A percentile compares a stretch with the other conserved stretches of the same genome.
Evolutionary conservation across 53 echinoderm and acorn worm genomes (phyloP).

Genomic region (Holothuria scabra): DNA sequence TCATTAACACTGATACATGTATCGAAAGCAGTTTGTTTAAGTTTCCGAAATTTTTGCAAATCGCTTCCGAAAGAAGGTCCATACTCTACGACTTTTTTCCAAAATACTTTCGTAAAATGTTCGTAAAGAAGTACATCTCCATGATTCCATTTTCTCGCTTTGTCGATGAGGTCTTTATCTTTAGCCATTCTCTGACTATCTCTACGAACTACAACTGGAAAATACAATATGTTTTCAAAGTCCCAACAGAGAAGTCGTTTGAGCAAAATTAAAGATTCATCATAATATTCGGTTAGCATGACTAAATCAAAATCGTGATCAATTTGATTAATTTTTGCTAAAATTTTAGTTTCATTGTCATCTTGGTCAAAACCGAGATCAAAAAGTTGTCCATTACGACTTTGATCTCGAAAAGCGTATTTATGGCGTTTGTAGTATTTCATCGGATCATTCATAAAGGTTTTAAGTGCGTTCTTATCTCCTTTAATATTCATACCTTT

Average conservation of each 20-base stretch:
- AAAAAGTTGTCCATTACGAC: constrained; percentile 59
- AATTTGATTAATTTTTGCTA: constrained; percentile 26
- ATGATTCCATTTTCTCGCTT: constrained; percentile 53
- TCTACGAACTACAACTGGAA: constrained; percentile 51
- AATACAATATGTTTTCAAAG: constrained; percentile 55
- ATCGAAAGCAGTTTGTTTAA: no score
- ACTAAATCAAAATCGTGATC: no score
- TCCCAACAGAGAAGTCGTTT: constrained; percentile 64
- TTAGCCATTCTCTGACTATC: constrained; percentile 32
- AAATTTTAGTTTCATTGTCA: constrained; percentile 34
- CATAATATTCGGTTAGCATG: no score
- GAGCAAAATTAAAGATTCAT: no score
- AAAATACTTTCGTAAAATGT: constrained; percentile 49
- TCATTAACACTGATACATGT: constrained; percentile 33
- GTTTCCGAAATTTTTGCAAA: constrained; percentile 11
- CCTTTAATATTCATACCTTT: constrained; percentile 1
- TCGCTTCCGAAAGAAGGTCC: constrained; percentile 25
- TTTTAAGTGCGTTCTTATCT: constrained; percentile 13
- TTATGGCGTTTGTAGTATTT: constrained; percentile 20
- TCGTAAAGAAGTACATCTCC: no score
- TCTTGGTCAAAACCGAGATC: constrained; percentile 67
- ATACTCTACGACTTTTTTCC: no score
- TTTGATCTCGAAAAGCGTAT: background rate
- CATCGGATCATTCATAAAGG: constrained; percentile 46
- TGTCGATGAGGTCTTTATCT: no score